Conservation (phyloP, 2,797 vertebrate species). For the Myripristis murdjan region DNA sequence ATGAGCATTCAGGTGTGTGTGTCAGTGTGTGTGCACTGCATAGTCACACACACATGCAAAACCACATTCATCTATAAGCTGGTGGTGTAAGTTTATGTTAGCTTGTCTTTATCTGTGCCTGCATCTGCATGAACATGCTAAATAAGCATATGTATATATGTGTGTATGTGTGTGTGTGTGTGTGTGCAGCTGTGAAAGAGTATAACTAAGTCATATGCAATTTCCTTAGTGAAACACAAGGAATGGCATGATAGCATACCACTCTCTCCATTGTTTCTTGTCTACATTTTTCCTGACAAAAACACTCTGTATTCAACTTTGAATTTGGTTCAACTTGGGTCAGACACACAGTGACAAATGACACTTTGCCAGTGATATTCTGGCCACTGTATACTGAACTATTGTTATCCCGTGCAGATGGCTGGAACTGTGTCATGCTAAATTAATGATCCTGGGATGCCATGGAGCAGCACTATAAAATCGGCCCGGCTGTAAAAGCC, state of each 20-base stretch:
- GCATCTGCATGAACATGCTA: background rate
- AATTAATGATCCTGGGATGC: slow-evolving; percentile 57
- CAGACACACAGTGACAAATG: background rate
- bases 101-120: background rate
- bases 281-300: background rate
- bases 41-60: background rate
- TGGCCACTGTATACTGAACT: background rate
- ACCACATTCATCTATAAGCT: background rate
- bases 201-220: no score
- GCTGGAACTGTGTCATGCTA: slow-evolving; percentile 47
- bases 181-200: background rate
- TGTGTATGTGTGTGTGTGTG: background rate
- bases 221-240: no score
- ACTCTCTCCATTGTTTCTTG: background rate
- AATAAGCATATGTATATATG: background rate
- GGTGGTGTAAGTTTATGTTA: background rate
- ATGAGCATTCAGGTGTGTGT: no score
- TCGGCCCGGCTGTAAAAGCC: slow-evolving; percentile 48
- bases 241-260: no score
- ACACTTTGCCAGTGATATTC: slow-evolving; percentile 15
- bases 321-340: background rate
- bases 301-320: background rate
- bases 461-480: slow-evolving; percentile 1
- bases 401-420: slow-evolving; percentile 32
- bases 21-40: background rate